Conservation (phyloP, 2,113 vertebrate species). For the Neolamprologus caudopunctatus region DNA sequence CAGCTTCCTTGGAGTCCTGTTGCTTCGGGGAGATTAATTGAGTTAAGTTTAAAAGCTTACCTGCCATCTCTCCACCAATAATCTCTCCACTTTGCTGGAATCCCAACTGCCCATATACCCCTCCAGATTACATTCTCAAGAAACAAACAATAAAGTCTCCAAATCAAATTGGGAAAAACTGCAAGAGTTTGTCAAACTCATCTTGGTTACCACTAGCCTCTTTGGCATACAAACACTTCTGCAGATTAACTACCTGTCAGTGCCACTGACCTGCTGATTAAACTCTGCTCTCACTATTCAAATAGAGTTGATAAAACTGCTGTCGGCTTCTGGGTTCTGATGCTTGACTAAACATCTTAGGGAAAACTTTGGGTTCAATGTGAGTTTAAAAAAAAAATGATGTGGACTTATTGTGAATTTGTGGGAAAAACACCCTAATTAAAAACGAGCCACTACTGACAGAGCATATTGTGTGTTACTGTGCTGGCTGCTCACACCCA, state of each 20-base stretch:
- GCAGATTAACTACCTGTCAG: background rate
- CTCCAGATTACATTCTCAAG: background rate
- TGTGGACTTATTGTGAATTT: background rate
- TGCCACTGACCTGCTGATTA: background rate
- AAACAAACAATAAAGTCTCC: background rate
- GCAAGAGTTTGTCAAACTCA: background rate
- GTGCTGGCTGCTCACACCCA: background rate
- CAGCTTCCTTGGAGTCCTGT: background rate
- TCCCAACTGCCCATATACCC: background rate
- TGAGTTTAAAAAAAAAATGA: background rate
- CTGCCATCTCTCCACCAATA: background rate
- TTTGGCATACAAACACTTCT: background rate
- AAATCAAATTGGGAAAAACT: background rate
- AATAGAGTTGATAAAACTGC: background rate
- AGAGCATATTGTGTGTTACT: background rate
- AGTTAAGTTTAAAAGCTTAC: background rate
- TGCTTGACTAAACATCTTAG: background rate
- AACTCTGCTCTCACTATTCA: background rate
- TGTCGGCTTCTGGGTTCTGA: background rate
- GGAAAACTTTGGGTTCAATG: background rate
- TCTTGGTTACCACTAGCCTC: background rate
- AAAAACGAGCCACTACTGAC: background rate
- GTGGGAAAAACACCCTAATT: background rate
- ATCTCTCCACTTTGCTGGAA: background rate
- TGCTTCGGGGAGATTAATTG: background rate